Conservation (phyloP, 1,140 invertebrate genomes). For the Danaus plexippus region DNA sequence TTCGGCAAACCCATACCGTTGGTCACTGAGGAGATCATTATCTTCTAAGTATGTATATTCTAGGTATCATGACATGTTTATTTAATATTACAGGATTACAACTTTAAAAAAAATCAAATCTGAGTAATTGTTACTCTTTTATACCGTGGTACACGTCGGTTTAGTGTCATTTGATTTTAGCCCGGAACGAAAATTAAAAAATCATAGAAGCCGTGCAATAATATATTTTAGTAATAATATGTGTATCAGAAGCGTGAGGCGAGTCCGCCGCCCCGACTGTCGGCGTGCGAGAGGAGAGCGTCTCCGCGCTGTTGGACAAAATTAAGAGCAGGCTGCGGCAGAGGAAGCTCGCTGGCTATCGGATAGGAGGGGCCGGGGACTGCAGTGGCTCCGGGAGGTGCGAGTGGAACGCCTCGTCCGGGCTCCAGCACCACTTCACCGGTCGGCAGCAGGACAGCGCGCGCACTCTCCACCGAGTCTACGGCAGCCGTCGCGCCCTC, state of each 20-base stretch:
- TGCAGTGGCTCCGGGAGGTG: slow-evolving; percentile 4
- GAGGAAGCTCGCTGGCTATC: slow-evolving; percentile 14
- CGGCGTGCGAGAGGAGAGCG: slow-evolving; percentile 74
- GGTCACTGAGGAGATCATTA: too few species aligned
- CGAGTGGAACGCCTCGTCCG: slow-evolving; percentile 7
- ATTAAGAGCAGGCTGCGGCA: slow-evolving; percentile 74
- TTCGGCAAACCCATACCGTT: too few species aligned
- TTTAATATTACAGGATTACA: too few species aligned
- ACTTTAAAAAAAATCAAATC: too few species aligned
- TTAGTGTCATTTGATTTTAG: slow-evolving; percentile 5
- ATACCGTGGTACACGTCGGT: too few species aligned
- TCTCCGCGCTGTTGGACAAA: slow-evolving; percentile 74
- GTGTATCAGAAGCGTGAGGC: slow-evolving; percentile 72
- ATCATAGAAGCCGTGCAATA: not conserved
- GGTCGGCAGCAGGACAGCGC: slow-evolving; percentile 21
- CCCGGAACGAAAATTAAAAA: not conserved
- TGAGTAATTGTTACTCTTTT: too few species aligned
- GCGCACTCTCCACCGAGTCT: slow-evolving; percentile 24
- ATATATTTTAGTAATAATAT: slow-evolving; percentile 13
- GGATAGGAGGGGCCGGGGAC: slow-evolving; percentile 19
- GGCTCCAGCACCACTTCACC: slow-evolving; percentile 19
- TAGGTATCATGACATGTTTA: too few species aligned
- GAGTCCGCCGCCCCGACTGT: slow-evolving; percentile 76
- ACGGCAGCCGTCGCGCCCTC: slow-evolving; percentile 25
- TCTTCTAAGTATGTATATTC: too few species aligned